These are phyloP conservation scores for Urophycis tenuis DNA, from an alignment of 2,797 vertebrate genomes.

Conservation along the genomic window DNA sequence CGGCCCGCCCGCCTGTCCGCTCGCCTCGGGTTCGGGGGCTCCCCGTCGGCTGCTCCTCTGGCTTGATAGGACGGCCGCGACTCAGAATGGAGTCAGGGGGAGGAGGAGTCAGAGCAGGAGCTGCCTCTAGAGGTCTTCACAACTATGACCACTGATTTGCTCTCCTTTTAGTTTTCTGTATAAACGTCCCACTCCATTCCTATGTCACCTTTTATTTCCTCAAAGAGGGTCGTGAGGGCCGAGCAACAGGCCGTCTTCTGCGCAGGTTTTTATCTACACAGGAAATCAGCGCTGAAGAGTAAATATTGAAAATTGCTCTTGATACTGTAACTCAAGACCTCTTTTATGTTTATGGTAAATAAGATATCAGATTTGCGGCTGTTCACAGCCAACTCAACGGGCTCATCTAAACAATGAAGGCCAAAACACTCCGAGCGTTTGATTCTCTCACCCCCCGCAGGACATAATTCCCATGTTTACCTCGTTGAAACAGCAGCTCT, in stretches of 20 bases:
- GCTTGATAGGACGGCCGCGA: too few relatives aligned
- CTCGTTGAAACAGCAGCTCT: slow-evolving; percentile 40
- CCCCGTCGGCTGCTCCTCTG: too few relatives aligned
- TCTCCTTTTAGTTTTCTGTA: background rate
- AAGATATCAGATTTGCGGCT: background rate
- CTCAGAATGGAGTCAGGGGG: background rate
- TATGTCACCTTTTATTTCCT: background rate
- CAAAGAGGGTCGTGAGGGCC: background rate
- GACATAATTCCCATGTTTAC: slow-evolving; percentile 53
- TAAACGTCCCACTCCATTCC: background rate
- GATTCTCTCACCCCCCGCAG: slow-evolving; percentile 10
- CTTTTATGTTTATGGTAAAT: background rate
- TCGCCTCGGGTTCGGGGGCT: too few relatives aligned
- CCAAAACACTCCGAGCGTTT: slow-evolving; percentile 12
- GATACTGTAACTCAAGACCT: background rate
- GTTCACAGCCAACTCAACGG: slow-evolving; percentile 23
- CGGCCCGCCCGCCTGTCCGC: too few relatives aligned
- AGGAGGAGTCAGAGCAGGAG: background rate
- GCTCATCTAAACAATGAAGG: slow-evolving; percentile 8
- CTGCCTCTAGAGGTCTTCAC: background rate
- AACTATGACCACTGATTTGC: background rate
- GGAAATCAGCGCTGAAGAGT: background rate
- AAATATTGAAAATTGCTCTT: background rate
- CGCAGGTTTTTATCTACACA: background rate
- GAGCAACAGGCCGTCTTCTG: background rate